Evolutionary conservation across 2,888 invertebrate genomes (phyloP), one percentile per base, ranked within the genome.

Genomic region (Hedychridium roseum): DNA sequence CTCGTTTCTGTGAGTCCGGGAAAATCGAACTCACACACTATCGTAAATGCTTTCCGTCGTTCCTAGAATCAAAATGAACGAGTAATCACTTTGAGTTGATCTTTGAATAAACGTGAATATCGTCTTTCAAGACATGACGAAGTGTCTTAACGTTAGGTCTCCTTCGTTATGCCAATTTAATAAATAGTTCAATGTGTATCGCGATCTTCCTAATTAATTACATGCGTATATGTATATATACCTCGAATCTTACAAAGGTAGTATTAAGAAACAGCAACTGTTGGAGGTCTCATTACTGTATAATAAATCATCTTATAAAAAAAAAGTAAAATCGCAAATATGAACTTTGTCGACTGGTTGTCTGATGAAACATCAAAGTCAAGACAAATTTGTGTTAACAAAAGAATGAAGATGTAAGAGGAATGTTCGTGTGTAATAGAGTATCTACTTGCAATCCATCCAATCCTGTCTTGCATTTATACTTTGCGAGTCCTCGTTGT

Each of bases 181-280:
- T 59, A 65, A 54, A 56, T 60, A 62, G 23, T 42, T 49, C 32
- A 37, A 54, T 56, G 50, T 54, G 51, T 45, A 53, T 44, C 46
- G 43, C n/a, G 44, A 39, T 40, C 38, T 41, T 53, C 52, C 54
- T 53, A 62, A 46, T 60, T 44, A 51, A n/a, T 41, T 57, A 45
- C 12, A 12, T 15, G 31, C 20, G 35, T 15, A n/a, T n/a, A 50
- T 11, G 30, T 12, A 9, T 35, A 30, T 27, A 36, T 40, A 47
- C 44, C 42, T 58, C 40, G 35, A 58, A 44, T 57, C 36, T 50
- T 54, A 44, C 23, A 54, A 15, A 56, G 52, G 57, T 34, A 54
- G 26, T 37, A 40, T 44, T 30, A 51, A n/a, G 37, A 64, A 64
- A 54, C 43, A 45, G 38, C 27, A 44, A 47, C 44, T 21, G 35